Evolutionary conservation across 2,113 vertebrate genomes (phyloP).

Genomic region (Bufo gargarizans): DNA sequence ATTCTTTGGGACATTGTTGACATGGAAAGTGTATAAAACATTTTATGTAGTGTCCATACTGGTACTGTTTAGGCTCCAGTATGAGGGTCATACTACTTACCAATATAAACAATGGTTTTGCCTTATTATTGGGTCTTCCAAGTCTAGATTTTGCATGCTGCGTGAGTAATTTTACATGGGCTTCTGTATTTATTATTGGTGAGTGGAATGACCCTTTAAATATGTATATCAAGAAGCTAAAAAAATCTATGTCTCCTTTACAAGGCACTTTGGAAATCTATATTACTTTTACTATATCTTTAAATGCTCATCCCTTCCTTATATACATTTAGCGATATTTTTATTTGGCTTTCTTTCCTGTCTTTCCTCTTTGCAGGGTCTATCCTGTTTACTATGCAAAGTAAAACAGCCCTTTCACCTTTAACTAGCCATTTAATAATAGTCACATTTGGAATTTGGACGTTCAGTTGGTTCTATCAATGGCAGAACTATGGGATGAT

Average conservation of each 20-base stretch:
- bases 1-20: neutral
- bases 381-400: conserved; percentile 43
- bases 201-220: neutral
- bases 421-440: neutral
- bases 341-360: neutral
- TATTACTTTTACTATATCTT: neutral
- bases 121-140: neutral
- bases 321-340: neutral
- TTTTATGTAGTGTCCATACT: neutral
- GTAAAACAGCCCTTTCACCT: neutral
- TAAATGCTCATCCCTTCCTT: neutral
- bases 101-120: neutral
- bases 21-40: neutral
- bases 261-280: neutral
- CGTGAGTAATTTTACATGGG: neutral
- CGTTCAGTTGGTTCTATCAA: neutral
- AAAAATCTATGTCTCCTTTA: neutral
- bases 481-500: neutral
- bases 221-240: too few species aligned
- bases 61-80: neutral
- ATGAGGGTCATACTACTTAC: neutral
- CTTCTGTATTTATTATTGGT: neutral
- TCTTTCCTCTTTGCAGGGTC: conserved; percentile 30
- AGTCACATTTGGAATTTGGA: neutral
- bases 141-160: neutral